Conservation (phyloP, 2,888 invertebrate genomes). For the Drosophila multiciliata region DNA sequence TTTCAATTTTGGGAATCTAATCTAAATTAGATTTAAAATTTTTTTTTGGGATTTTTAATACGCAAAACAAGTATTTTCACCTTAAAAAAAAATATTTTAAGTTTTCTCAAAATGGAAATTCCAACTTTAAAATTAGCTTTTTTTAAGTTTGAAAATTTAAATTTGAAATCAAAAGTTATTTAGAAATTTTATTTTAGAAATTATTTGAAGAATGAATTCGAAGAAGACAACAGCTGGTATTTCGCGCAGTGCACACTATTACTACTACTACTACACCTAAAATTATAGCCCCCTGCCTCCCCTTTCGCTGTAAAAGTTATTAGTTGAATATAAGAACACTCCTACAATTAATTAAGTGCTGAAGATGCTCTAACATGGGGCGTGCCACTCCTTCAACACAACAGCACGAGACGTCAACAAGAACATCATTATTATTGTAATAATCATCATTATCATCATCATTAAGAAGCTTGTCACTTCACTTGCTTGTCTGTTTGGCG, state of each 20-base stretch:
- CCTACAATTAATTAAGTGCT: constrained; percentile 79
- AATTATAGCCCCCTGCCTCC: neutral
- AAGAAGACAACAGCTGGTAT: too few relatives aligned
- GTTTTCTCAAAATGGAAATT: neutral
- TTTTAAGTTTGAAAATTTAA: neutral
- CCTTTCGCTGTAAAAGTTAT: constrained; percentile 61
- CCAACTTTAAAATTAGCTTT: neutral
- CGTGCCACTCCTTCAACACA: constrained; percentile 47
- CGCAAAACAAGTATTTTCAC: neutral
- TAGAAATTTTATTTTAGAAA: too few relatives aligned
- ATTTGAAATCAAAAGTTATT: neutral
- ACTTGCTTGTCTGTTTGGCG: constrained; percentile 18
- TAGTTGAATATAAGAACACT: constrained; percentile 77
- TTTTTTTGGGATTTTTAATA: neutral
- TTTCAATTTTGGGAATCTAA: neutral
- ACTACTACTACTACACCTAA: neutral
- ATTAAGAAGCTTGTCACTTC: constrained; percentile 19
- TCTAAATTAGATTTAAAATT: neutral
- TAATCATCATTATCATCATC: constrained; percentile 22
- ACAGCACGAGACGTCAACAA: constrained; percentile 29
- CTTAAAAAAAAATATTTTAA: neutral
- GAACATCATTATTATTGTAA: constrained; percentile 32
- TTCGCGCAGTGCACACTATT: neutral
- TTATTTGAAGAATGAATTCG: too few relatives aligned
- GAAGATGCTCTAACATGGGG: constrained; percentile 54